A percentile compares a stretch with the other conserved stretches of the same genome.
phyloP scores from a whole-genome alignment of 92 coral and sea anemone genomes.

The Desmophyllum pertusum region DNA sequence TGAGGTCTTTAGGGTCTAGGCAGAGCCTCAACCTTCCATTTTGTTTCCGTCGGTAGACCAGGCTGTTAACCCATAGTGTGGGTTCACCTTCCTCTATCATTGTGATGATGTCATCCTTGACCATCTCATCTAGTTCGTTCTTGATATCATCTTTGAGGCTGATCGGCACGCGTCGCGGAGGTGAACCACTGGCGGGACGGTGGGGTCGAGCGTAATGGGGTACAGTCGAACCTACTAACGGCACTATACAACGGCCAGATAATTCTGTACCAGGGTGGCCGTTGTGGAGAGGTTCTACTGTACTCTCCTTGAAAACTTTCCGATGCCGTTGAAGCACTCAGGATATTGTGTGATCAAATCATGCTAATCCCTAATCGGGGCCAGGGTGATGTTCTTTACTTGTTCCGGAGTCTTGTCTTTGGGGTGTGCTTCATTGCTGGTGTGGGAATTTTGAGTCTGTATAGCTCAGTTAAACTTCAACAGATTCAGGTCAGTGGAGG shows the following conservation, averaged over 20 bases:
- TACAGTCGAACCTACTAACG: no score
- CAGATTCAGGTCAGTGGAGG: conserved; percentile 44
- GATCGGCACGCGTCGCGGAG: conserved; percentile 38
- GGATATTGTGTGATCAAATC: conserved; percentile 50
- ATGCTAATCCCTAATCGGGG: conserved; percentile 43
- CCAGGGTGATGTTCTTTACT: neutral
- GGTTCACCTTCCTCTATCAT: conserved; percentile 70
- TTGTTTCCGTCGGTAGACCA: no score
- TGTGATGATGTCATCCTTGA: conserved; percentile 48
- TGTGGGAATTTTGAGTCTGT: conserved; percentile 13
- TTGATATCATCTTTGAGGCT: conserved; percentile 64
- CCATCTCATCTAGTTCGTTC: conserved; percentile 66
- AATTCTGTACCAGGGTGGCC: no score
- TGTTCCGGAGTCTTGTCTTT: no score
- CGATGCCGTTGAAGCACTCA: conserved; percentile 58
- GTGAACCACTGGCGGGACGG: conserved; percentile 52
- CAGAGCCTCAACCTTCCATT: no score
- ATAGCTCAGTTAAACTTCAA: conserved; percentile 27
- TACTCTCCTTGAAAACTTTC: conserved; percentile 53
- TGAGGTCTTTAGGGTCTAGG: no score
- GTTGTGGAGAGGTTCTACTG: conserved; percentile 46
- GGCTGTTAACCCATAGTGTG: no score
- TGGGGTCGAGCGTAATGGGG: no score
- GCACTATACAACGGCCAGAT: no score
- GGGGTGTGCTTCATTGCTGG: conserved; percentile 12